Percentiles rank a stretch among this genome's conserved stretches.
phyloP scores from a whole-genome alignment of 2,888 invertebrate genomes.

The Balanococcus diminutus region DNA sequence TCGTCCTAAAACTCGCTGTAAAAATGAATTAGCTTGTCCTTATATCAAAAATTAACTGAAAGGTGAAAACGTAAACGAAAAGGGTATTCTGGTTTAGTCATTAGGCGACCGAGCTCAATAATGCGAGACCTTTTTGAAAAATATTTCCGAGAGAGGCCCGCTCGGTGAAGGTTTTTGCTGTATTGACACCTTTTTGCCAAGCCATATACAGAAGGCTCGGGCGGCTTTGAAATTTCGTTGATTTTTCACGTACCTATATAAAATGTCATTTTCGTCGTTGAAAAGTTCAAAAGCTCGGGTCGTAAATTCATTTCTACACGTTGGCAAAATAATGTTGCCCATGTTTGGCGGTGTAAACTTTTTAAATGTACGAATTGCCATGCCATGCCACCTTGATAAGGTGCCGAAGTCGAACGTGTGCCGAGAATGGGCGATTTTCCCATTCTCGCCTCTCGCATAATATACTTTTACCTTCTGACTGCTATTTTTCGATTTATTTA shows the following conservation, averaged over 20 bases:
- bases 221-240: neutral
- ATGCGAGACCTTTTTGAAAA: slow-evolving; percentile 25
- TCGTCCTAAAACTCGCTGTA: neutral
- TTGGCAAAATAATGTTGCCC: neutral
- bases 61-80: neutral
- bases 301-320: slow-evolving; percentile 13
- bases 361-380: slow-evolving; percentile 16
- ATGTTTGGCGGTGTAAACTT: slow-evolving; percentile 6
- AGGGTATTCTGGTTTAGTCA: neutral
- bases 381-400: neutral
- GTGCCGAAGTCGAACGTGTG: neutral
- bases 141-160: neutral
- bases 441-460: neutral
- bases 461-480: neutral
- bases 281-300: slow-evolving; percentile 35
- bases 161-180: neutral
- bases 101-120: slow-evolving; percentile 23
- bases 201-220: neutral
- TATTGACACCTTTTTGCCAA: neutral
- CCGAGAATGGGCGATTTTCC: neutral
- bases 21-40: slow-evolving; percentile 23
- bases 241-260: neutral
- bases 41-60: slow-evolving; percentile 21
- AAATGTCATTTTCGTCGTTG: slow-evolving; percentile 19
- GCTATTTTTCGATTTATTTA: neutral